phyloP scores from a whole-genome alignment of 2,888 invertebrate genomes.

The Plagodis dolabraria region DNA sequence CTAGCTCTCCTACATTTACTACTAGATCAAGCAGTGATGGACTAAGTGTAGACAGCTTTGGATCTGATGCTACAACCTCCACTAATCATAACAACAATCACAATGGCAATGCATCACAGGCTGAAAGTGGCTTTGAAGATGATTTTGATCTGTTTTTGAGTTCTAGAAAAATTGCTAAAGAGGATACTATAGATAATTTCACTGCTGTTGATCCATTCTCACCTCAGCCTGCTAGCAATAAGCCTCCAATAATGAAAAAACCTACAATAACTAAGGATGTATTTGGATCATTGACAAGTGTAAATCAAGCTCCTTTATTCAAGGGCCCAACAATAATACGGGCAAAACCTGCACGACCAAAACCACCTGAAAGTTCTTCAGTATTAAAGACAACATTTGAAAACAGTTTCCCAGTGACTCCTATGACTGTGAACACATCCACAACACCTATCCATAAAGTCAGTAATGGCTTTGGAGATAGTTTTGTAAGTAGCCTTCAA shows the following conservation, averaged over 20 bases:
- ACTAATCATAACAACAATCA: constrained; percentile 81
- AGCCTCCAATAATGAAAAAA: constrained; percentile 75
- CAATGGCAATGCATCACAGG: constrained; percentile 88
- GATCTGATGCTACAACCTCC: constrained; percentile 88
- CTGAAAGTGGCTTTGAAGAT: constrained; percentile 93
- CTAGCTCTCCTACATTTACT: constrained; percentile 90
- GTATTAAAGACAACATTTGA: constrained; percentile 72
- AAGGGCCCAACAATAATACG: constrained; percentile 91
- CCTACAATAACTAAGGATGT: constrained; percentile 86
- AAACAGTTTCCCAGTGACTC: constrained; percentile 56
- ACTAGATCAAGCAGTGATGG: constrained; percentile 90
- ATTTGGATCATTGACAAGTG: constrained; percentile 84
- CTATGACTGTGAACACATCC: constrained; percentile 71
- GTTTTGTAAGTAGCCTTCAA: constrained; percentile 65
- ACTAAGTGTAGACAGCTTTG: constrained; percentile 90
- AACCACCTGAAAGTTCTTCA: constrained; percentile 80
- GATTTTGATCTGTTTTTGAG: constrained; percentile 89
- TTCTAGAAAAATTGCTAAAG: constrained; percentile 68
- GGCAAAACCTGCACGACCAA: constrained; percentile 85
- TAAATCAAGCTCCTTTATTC: constrained; percentile 59
- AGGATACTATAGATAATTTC: constrained; percentile 82
- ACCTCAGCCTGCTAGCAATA: constrained; percentile 62
- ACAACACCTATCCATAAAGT: constrained; percentile 76
- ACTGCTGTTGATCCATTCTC: constrained; percentile 84
- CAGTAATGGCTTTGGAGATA: constrained; percentile 63